Percentiles rank a stretch among this genome's conserved stretches.
Conservation (phyloP, 2,888 invertebrate species). For the Heliconius charithonia region DNA sequence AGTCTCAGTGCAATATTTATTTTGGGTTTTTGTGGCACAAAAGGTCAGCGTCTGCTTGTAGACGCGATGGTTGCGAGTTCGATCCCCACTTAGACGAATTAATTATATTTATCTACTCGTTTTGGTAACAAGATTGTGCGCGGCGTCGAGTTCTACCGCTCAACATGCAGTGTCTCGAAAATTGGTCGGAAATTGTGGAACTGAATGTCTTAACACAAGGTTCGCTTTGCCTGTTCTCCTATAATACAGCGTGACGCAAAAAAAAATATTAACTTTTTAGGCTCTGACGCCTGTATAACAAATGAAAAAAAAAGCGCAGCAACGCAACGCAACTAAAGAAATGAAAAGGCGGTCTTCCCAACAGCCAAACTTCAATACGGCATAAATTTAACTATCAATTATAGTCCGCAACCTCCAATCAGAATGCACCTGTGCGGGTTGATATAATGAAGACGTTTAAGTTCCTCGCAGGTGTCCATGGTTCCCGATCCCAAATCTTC, state of each 20-base stretch:
- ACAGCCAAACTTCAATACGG: slow-evolving; percentile 47
- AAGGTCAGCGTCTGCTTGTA: background rate
- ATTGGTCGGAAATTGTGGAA: too few species aligned
- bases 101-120: background rate
- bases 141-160: background rate
- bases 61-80: background rate
- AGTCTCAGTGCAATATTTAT: background rate
- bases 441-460: slow-evolving; percentile 81
- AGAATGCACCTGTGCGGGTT: slow-evolving; percentile 72
- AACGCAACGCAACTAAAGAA: background rate
- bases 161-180: too few species aligned
- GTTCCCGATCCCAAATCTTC: slow-evolving; percentile 61
- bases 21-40: background rate
- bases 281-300: background rate
- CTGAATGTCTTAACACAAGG: too few species aligned
- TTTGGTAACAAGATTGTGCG: background rate
- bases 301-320: background rate
- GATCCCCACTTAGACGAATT: background rate
- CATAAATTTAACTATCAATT: slow-evolving; percentile 55
- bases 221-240: too few species aligned
- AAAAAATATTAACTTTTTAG: too few species aligned
- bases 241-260: too few species aligned
- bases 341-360: slow-evolving; percentile 9
- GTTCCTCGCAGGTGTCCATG: slow-evolving; percentile 74
- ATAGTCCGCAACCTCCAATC: slow-evolving; percentile 60